Evolutionary conservation across 1,140 invertebrate species (phyloP), one percentile per base, ranked within the genome.

Genomic region (Drosophila nannoptera): DNA sequence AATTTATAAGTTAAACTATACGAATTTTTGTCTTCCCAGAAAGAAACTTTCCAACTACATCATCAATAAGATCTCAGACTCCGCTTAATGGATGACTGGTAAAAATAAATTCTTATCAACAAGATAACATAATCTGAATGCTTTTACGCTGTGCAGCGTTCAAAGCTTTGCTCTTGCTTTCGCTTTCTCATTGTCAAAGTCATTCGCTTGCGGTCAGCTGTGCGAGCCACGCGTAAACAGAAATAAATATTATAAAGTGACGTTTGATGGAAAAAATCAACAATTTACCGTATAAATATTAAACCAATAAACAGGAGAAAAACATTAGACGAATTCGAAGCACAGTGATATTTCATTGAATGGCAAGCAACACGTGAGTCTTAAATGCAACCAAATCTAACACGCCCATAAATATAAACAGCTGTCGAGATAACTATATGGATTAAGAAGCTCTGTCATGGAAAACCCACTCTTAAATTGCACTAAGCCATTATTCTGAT

Each of bases 401-500:
- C 7, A 22, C 22, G 11, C 11, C 11, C 29, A 29, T 29, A 52
- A 59, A 31, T 45, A 52, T 35, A 14, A 54, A 50, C 72, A 74
- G 72, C 71, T 74, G 72, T 56, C 38, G n/a, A 40, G 45, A 50
- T 68, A 22, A 22, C 22, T 12, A 61, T 52, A 45, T 46, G 56
- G 60, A 73, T 32, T n/a, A 5, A 12, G 43, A 74, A 74, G 70
- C 70, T 66, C 11, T 35, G 29, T 45, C 12, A n/a, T 43, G n/a
- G 8, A 42, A 33, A 33, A 56, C 40, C 54, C 45, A 7, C 16
- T 3, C 0, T 2, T 0, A 4, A 6, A 14, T 14, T 14, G 22
- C 5, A 2, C 1, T 2, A 22, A 22, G n/a, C n/a, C n/a, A n/a
- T n/a, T n/a, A n/a, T n/a, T n/a, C n/a, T n/a, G n/a, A n/a, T n/a